These are phyloP conservation scores for Nemopilema nomurai DNA, from an alignment of 30 jellyfish, hydroid and myxozoan species.

Conservation along the genomic window DNA sequence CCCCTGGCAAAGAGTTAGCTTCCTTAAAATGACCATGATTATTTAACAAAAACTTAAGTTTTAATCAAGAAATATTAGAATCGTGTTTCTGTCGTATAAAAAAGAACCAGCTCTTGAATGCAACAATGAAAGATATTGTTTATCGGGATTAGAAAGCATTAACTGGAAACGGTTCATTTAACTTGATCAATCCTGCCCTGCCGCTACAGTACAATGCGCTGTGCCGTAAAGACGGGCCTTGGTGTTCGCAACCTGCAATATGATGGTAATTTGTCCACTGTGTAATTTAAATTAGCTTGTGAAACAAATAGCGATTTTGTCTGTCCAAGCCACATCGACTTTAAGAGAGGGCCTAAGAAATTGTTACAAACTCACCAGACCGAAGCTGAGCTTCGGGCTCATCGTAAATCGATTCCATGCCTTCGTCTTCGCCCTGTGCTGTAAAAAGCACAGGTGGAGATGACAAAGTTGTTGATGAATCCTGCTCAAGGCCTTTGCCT, in stretches of 20 bases:
- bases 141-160: not conserved
- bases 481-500: conserved; percentile 12
- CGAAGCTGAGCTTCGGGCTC: conserved; percentile 91
- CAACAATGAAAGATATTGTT: not conserved
- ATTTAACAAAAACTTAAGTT: no score
- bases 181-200: not conserved
- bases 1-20: no score
- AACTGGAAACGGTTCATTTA: not conserved
- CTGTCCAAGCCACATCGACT: not conserved
- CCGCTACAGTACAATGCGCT: no score
- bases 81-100: no score
- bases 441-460: conserved; percentile 12
- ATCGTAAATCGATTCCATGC: conserved; percentile 77
- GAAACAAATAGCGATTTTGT: not conserved
- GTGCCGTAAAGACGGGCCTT: no score
- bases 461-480: conserved; percentile 41
- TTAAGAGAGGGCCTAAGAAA: not conserved
- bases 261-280: no score
- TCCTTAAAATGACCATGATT: no score
- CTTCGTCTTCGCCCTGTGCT: conserved; percentile 40
- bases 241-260: no score
- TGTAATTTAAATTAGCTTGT: no score
- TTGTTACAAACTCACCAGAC: conserved; percentile 62
- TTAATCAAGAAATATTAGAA: no score
- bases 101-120: not conserved